Conservation (phyloP, 2,888 invertebrate genomes). For the Octodonta nipae region DNA sequence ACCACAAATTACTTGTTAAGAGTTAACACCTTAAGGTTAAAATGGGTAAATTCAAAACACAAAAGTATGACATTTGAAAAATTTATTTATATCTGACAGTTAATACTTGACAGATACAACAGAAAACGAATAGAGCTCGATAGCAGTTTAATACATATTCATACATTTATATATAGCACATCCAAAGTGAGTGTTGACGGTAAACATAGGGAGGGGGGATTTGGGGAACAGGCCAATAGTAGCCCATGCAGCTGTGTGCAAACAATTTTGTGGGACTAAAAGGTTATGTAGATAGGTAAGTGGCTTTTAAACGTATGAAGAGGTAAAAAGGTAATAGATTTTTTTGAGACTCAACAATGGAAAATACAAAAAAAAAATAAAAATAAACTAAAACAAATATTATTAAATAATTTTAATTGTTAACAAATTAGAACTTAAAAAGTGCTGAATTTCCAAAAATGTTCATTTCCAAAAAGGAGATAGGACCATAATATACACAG, state of each 20-base stretch:
- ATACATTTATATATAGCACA: constrained; percentile 41
- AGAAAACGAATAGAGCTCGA: constrained; percentile 39
- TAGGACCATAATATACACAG: constrained; percentile 21
- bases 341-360: constrained; percentile 25
- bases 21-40: too few species aligned
- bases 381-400: constrained; percentile 33
- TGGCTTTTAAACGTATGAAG: constrained; percentile 19
- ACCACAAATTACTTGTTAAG: too few species aligned
- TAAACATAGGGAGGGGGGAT: constrained; percentile 30
- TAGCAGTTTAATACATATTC: constrained; percentile 39
- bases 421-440: constrained; percentile 37
- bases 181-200: constrained; percentile 37
- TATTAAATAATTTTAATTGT: constrained; percentile 35
- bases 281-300: too few species aligned
- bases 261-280: constrained; percentile 32
- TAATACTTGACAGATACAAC: constrained; percentile 38
- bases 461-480: constrained; percentile 26
- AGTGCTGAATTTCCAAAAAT: constrained; percentile 32
- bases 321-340: constrained; percentile 23
- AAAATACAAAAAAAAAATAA: constrained; percentile 29
- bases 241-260: constrained; percentile 35
- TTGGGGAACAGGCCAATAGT: constrained; percentile 23
- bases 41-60: constrained; percentile 6
- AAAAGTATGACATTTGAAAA: constrained; percentile 30
- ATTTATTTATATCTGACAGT: constrained; percentile 38